Conservation (phyloP, 2,113 vertebrate species). For the Chaenocephalus aceratus region DNA sequence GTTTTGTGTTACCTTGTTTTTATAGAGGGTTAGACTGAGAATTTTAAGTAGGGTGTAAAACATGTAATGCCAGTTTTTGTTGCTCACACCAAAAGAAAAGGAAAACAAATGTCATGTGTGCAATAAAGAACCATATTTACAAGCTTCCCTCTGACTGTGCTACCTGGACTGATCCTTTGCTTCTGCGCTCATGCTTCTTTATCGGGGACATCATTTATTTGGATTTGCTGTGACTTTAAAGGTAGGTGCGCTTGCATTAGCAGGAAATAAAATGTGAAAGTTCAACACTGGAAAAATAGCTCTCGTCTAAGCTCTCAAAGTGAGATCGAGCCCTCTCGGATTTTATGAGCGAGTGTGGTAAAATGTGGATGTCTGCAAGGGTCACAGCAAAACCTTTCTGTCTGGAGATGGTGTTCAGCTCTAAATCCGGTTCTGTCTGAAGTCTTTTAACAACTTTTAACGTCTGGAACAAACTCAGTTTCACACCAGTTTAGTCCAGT, state of each 20-base stretch:
- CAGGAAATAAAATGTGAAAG: constrained; percentile 31
- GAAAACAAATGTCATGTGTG: constrained; percentile 79
- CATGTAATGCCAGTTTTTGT: constrained; percentile 78
- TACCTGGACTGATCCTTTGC: constrained; percentile 71
- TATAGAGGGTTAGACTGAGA: constrained; percentile 58
- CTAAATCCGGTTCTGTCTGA: constrained; percentile 11
- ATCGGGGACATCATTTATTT: constrained; percentile 36
- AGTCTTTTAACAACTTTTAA: constrained; percentile 9
- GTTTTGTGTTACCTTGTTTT: constrained; percentile 76
- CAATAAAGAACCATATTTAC: constrained; percentile 84
- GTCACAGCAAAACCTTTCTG: constrained; percentile 9
- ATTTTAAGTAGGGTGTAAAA: constrained; percentile 69
- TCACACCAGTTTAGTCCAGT: neutral
- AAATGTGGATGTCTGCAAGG: constrained; percentile 31
- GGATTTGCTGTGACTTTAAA: constrained; percentile 51
- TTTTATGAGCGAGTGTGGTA: constrained; percentile 7
- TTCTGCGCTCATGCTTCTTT: constrained; percentile 42
- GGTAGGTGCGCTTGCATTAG: constrained; percentile 58
- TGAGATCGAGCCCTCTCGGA: constrained; percentile 28
- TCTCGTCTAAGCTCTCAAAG: constrained; percentile 22
- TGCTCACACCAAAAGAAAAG: constrained; percentile 71
- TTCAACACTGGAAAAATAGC: constrained; percentile 35
- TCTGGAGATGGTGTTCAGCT: constrained; percentile 22
- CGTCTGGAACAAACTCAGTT: constrained; percentile 2
- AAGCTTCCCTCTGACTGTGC: constrained; percentile 70